Base-by-base conservation (phyloP, 1,140 invertebrate genomes). In the Belonocnema kinseyi region DNA sequence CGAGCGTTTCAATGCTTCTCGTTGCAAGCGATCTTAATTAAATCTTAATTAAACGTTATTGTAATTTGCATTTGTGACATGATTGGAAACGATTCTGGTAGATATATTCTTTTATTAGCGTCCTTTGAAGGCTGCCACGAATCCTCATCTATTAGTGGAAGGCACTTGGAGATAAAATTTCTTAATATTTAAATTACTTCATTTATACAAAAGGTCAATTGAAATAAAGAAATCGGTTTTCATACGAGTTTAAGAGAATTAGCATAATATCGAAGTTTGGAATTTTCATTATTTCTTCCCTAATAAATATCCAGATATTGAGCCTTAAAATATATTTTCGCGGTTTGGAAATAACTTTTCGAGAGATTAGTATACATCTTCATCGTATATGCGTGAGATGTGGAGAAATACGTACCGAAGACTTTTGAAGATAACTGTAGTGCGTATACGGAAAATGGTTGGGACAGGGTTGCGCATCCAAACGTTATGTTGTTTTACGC, bases 41-140 rank as follows among this genome's bases (percentile, higher is more conserved):
- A 66, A 66, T 66, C 33, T 66, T 40, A 66, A 66, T 66, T 66
- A 40, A 66, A 66, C 61, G 61, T 33, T 66, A 66, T 66, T 66
- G 61, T 66, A 66, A 66, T 66, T 66, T 66, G 61, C 61, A 66
- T 26, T 66, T 66, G 61, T 66, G 26, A 66, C 61, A 33, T 46
- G 46, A 66, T 66, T 66, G 61, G 61, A 66, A 40, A 66, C 40
- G 21, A 66, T 66, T 66, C 61, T 40, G 40, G 46, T 66, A 33
- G 61, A 46, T 13, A 66, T 66, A 46, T 66, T 66, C 33, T 66
- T 66, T 66, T 33, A 66, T 66, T 66, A 66, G 61, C 26, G 33
- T 66, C 61, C 40, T 66, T 66, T 66, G 61, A 66, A 66, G 11
- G 40, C 46, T 66, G 33, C 14, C 33, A 66, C 61, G n/a, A 66